Evolutionary conservation across 2,888 invertebrate species (phyloP).

Genomic region (Cenopis cana): DNA sequence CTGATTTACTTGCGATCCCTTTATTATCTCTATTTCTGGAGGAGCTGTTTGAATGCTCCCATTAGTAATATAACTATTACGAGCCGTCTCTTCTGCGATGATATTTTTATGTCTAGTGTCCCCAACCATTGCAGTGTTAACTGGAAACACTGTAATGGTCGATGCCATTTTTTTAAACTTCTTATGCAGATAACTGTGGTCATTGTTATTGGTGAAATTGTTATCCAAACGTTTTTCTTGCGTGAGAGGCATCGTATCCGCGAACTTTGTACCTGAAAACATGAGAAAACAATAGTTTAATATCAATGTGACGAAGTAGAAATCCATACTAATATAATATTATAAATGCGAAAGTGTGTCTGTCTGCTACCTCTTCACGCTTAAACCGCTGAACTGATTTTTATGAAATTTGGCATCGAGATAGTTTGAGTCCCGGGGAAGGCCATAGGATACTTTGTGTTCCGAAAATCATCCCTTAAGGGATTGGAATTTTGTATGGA

Average conservation of each 20-base stretch:
- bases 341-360: no score
- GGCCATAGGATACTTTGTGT: no score
- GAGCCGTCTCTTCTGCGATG: conserved; percentile 63
- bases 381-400: no score
- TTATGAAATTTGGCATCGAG: no score
- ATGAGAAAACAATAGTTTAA: conserved; percentile 12
- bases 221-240: conserved; percentile 81
- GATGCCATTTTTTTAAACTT: conserved; percentile 96
- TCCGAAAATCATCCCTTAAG: no score
- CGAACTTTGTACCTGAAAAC: conserved; percentile 76
- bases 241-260: conserved; percentile 80
- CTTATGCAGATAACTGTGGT: conserved; percentile 94
- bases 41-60: conserved; percentile 79
- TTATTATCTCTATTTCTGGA: conserved; percentile 80
- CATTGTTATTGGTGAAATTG: conserved; percentile 83
- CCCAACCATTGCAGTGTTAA: conserved; percentile 64
- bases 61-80: conserved; percentile 72
- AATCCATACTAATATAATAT: no score
- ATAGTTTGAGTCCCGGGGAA: no score
- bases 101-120: conserved; percentile 69
- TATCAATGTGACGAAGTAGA: neutral
- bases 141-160: conserved; percentile 74
- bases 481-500: no score
- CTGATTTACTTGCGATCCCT: conserved; percentile 63
- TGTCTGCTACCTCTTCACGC: no score